Evolutionary conservation across 2,797 vertebrate species (phyloP).

Genomic region (Fistularia tabacaria): DNA sequence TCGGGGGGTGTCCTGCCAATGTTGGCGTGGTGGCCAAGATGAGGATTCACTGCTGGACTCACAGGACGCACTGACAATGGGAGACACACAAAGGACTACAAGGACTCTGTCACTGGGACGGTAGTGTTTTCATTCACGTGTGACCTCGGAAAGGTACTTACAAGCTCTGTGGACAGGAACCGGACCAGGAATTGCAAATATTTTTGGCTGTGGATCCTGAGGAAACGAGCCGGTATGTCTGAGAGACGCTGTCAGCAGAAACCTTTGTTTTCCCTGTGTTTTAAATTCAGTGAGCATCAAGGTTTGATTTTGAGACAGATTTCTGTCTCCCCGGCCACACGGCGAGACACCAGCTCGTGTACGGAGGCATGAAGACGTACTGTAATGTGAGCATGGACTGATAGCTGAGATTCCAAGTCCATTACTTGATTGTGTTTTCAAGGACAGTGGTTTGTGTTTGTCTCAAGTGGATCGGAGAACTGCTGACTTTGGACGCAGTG

Average conservation of each 20-base stretch:
- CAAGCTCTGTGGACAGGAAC: slow-evolving; percentile 27
- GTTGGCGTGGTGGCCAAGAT: slow-evolving; percentile 61
- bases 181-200: slow-evolving; percentile 10
- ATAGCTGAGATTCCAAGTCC: slow-evolving; percentile 61
- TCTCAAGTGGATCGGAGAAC: slow-evolving; percentile 45
- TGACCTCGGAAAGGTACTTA: slow-evolving; percentile 47
- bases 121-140: slow-evolving; percentile 49
- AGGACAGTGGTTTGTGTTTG: slow-evolving; percentile 51
- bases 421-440: slow-evolving; percentile 59
- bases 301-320: slow-evolving; percentile 7
- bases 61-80: slow-evolving; percentile 60
- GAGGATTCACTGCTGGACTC: slow-evolving; percentile 58
- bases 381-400: slow-evolving; percentile 49
- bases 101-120: slow-evolving; percentile 45
- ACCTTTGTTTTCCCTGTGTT: slow-evolving; percentile 20
- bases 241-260: slow-evolving; percentile 16
- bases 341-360: slow-evolving; percentile 23
- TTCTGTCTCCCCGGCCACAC: slow-evolving; percentile 20
- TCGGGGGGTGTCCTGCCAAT: slow-evolving; percentile 70
- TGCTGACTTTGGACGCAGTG: slow-evolving; percentile 28
- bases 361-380: slow-evolving; percentile 36
- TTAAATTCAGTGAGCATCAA: slow-evolving; percentile 6
- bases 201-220: slow-evolving; percentile 31
- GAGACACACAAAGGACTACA: slow-evolving; percentile 65
- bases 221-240: slow-evolving; percentile 36